Base-by-base conservation (phyloP, 2,797 vertebrate species). In the Pantherophis alleghaniensis region DNA sequence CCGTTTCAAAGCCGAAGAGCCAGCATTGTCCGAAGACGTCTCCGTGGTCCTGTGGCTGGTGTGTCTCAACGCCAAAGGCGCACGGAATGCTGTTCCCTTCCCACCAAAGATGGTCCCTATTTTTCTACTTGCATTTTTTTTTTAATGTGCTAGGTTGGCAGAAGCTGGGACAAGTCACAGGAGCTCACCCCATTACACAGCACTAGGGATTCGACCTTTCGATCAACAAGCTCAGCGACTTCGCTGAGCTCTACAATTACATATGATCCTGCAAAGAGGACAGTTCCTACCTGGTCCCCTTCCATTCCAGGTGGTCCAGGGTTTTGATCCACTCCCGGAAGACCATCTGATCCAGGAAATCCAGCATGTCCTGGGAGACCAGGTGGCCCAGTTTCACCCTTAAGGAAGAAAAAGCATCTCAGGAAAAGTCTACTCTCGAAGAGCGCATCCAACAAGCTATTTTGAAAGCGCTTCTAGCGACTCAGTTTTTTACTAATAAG, bases 361-460 rank as follows among this genome's bases (percentile, higher is more conserved):
- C 98, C 98, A 0, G 89, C 88, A 92, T 94, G 96, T 92, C 99
- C 99, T 0, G 97, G 96, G 59, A 96, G 89, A 42, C 98, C 99
- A 91, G 95, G 97, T 18, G 94, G 96, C 4, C 99, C 99, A 0
- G 69, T 95, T 0, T 98, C 97, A 4, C 98, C 99, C 98, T 99
- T 94, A 0, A 9, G n/a, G 93, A 90, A 42, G 90, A 94, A 24
- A 13, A 56, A 14, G 32, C 16, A 9, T 28, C 16, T 66, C 5
- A 86, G 20, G 57, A 18, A 83, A 51, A 90, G 9, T 7, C 53
- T 59, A 87, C 2, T 51, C 20, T 55, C 3, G 5, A 59, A 51
- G 3, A 32, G 18, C 4, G 12, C 13, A 1, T 13, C 24, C 26
- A 4, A 87, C 32, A 22, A 16, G 14, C 16, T 66, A 22, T 47